Evolutionary conservation across 1,140 invertebrate species (phyloP).

Genomic region (Sitobion miscanthi): DNA sequence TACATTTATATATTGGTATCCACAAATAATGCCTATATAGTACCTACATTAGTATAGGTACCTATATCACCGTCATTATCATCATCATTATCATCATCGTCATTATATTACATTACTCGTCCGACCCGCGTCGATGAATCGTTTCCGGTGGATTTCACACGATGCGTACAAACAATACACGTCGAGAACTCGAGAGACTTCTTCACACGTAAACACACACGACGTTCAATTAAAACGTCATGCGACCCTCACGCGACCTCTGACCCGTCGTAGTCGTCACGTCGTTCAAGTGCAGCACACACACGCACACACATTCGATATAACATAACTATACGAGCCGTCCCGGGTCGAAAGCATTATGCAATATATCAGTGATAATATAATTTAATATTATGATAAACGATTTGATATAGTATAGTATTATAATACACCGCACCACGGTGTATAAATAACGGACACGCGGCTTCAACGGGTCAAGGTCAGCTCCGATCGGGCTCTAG

Average conservation of each 20-base stretch:
- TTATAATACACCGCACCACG: background rate
- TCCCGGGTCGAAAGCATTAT: background rate
- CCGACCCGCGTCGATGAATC: background rate
- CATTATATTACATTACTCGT: background rate
- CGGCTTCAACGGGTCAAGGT: conserved; percentile 22
- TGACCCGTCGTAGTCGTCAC: background rate
- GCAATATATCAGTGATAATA: background rate
- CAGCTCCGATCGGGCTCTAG: background rate
- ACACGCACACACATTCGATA: background rate
- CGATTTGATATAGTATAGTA: background rate
- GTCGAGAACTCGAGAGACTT: conserved; percentile 11
- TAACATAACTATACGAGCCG: background rate
- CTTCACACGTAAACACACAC: conserved; percentile 46
- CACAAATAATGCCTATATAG: background rate
- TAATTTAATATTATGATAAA: conserved; percentile 36
- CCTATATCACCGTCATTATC: background rate
- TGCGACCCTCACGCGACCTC: conserved; percentile 15
- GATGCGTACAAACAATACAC: conserved; percentile 12
- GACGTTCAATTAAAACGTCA: conserved; percentile 51
- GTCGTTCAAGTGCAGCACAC: background rate
- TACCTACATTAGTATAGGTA: too few relatives aligned
- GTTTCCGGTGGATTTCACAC: conserved; percentile 39
- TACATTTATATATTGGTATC: background rate
- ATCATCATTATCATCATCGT: background rate
- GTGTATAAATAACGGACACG: background rate